These are phyloP conservation scores for Callithrix jacchus DNA, from an alignment of 2,113 vertebrate species.

Conservation along the genomic window DNA sequence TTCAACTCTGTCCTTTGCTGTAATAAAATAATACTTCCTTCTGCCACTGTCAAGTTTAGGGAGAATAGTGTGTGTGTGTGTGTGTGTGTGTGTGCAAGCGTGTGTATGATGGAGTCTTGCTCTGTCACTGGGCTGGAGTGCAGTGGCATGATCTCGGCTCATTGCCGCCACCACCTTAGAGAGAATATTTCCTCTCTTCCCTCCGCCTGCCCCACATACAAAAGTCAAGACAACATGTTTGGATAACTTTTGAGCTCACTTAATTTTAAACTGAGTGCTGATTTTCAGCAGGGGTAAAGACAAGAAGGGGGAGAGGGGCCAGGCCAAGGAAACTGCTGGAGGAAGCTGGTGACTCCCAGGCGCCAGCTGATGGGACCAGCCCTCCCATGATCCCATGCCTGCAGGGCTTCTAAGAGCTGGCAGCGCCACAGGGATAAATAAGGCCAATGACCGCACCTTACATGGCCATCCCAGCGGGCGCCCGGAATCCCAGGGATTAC, in stretches of 20 bases:
- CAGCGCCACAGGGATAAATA: constrained; percentile 38
- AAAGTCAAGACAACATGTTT: background rate
- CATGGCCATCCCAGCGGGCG: constrained; percentile 63
- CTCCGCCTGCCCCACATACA: background rate
- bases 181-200: background rate
- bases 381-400: background rate
- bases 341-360: background rate
- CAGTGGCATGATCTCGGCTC: no score
- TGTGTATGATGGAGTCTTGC: no score
- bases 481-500: constrained; percentile 59
- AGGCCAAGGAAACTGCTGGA: background rate
- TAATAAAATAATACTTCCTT: background rate
- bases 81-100: no score
- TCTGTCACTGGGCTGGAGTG: no score
- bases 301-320: background rate
- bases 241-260: background rate
- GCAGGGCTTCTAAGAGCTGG: background rate
- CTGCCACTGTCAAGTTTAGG: background rate
- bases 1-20: background rate
- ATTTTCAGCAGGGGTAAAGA: background rate
- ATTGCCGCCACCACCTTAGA: no score
- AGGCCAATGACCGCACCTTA: constrained; percentile 67
- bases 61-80: background rate
- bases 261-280: background rate
- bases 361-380: background rate